Base-by-base conservation (phyloP, 2,888 invertebrate genomes). In the Anthoptus insignis region DNA sequence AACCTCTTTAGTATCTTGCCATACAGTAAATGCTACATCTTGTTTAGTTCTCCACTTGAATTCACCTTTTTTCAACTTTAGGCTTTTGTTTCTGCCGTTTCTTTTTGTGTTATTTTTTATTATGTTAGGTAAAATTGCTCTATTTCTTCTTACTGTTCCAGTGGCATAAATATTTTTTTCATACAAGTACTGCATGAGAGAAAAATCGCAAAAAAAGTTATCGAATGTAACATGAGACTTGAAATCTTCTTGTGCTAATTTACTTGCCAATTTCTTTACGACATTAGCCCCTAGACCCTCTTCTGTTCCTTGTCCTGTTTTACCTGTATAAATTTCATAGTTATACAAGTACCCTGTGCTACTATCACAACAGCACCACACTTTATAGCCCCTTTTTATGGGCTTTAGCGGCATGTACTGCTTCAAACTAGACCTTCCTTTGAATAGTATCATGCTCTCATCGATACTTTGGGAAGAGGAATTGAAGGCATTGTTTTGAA, bases 351-450 rank as follows among this genome's bases (percentile, higher is more conserved):
- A 76, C 8, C 76, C 75, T 49, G 72, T 75, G 16, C 11, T 13
- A 32, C 69, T 70, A 58, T 76, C 74, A 47, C 69, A 68, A 13
- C 74, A 27, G 39, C 64, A 64, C 75, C 78, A 76, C 8, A 75
- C 65, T 63, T 77, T 78, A 53, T 66, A 77, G 27, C 74, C 75
- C 39, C 74, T 57, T 67, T 76, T 77, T 52, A 77, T 69, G 2
- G 76, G 76, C 53, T 78, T 78, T 24, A 69, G 53, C 1, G 74
- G 75, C 74, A 77, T 73, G 54, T 76, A 76, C 49, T 76, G 75
- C 60, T 72, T 79, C 59, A 75, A 49, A 21, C 45, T 52, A 14
- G 69, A 69, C 39, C 70, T 56, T 42, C 75, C 74, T 67, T 76
- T 76, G 64, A 75, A 79, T 60, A 67, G 57, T 8, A 75, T 65